Evolutionary conservation across 2,113 vertebrate genomes (phyloP), one percentile per base, ranked within the genome.

Genomic region (Ranitomeya variabilis): DNA sequence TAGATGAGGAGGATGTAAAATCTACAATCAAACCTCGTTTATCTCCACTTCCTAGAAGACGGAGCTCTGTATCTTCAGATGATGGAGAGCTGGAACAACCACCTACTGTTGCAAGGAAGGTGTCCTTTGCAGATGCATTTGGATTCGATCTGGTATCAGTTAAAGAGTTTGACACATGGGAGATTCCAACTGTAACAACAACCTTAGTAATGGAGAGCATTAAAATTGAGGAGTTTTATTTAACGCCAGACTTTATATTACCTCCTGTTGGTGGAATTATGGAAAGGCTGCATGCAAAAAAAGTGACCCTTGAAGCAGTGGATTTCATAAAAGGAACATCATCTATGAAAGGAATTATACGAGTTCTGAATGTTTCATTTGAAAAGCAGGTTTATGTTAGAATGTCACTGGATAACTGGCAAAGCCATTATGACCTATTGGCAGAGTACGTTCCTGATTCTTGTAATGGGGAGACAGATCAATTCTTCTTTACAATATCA

Each of bases 101-200:
- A 6, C 71, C 90, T 12, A 92, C 90, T 16, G 86, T 92, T 1
- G 71, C 93, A 83, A 96, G 98, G 91, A 98, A 96, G 92, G 98
- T 99, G 92, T 99, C 98, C 0, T 99, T 99, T 85, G 98, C 98
- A 13, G 98, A 99, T 90, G 96, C 96, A 0, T 97, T 99, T 91
- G 98, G 98, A 77, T 94, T 99, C 88, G 94, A 97, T 92, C 94
- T 99, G 87, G 98, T 99, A 73, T 98, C 97, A 2, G 94, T 99
- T 85, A 98, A 98, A 93, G 98, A 99, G 93, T 99, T 97, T 4
- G 93, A 99, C 91, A 94, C 86, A 71, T 95, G 93, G 90, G 95
- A 96, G 19, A 79, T 89, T 67, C 90, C 94, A 2, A 92, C 71
- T 87, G 55, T 80, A 89, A 91, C 92, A 78, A 92, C 90, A 84